Evolutionary conservation across 2,113 vertebrate genomes (phyloP).

Genomic region (Macquaria australasica): DNA sequence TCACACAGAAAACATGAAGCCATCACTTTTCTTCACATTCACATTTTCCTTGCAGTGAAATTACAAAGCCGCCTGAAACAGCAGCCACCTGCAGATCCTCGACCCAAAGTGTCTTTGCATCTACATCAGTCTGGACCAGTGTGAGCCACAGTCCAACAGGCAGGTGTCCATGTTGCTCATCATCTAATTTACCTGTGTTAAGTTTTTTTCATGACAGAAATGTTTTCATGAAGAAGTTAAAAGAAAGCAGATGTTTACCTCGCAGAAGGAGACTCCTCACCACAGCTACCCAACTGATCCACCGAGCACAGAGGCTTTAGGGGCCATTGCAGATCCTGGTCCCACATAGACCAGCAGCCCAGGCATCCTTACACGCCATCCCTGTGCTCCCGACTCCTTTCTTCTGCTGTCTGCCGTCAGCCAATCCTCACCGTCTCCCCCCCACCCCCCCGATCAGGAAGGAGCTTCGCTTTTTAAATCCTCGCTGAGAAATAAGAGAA

Average conservation of each 20-base stretch:
- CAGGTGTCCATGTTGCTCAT: slow-evolving; percentile 15
- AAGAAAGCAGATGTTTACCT: slow-evolving; percentile 57
- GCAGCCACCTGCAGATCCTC: slow-evolving; percentile 53
- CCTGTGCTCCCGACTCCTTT: slow-evolving; percentile 4
- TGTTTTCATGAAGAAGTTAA: not conserved
- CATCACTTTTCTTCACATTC: not conserved
- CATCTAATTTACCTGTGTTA: slow-evolving; percentile 2
- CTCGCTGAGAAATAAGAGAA: slow-evolving; percentile 59
- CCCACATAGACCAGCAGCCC: slow-evolving; percentile 49
- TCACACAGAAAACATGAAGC: not conserved
- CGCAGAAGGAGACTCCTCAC: not conserved
- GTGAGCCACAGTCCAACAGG: slow-evolving; percentile 1
- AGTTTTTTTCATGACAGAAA: not conserved
- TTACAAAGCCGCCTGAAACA: not conserved
- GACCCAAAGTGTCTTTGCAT: not conserved
- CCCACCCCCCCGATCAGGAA: not conserved
- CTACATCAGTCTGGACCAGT: not conserved
- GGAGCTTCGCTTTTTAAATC: slow-evolving; percentile 40
- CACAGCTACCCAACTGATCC: slow-evolving; percentile 42
- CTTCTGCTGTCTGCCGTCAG: slow-evolving; percentile 29
- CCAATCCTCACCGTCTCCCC: slow-evolving; percentile 1
- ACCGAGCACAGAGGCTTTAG: slow-evolving; percentile 8
- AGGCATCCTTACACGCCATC: slow-evolving; percentile 43
- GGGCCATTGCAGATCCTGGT: slow-evolving; percentile 51
- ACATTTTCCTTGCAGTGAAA: not conserved